These are phyloP conservation scores for Akabosia matsudoensis DNA, from an alignment of 1,140 invertebrate genomes.

Conservation along the genomic window DNA sequence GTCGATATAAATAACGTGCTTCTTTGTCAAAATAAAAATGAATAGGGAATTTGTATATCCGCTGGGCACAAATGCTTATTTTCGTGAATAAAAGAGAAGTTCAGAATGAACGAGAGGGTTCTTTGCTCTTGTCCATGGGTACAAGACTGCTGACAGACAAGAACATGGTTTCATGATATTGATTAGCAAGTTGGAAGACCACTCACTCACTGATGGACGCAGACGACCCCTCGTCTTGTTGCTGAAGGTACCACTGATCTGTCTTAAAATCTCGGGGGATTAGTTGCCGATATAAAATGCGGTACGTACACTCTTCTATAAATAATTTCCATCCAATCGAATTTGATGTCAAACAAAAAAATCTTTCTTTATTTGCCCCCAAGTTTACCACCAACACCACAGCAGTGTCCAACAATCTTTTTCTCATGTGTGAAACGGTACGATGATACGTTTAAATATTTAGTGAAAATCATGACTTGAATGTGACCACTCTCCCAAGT, in stretches of 20 bases:
- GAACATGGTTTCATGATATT: background rate
- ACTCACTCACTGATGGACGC: background rate
- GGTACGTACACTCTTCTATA: background rate
- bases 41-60: background rate
- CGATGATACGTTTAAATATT: slow-evolving; percentile 12
- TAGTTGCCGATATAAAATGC: background rate
- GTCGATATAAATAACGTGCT: background rate
- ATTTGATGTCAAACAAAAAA: background rate
- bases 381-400: background rate
- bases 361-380: background rate
- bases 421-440: background rate
- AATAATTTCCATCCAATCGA: slow-evolving; percentile 20
- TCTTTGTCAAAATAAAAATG: background rate
- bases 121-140: background rate
- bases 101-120: slow-evolving; percentile 3
- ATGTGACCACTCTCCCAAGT: background rate
- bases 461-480: slow-evolving; percentile 11
- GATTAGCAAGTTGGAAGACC: background rate
- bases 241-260: background rate
- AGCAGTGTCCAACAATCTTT: background rate
- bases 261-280: slow-evolving; percentile 4
- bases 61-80: background rate
- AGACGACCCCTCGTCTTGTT: background rate
- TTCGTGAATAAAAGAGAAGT: background rate
- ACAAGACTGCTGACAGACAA: background rate